These are phyloP conservation scores for Phataginus tetradactyla DNA, from an alignment of 2,797 vertebrate species.

Conservation along the genomic window DNA sequence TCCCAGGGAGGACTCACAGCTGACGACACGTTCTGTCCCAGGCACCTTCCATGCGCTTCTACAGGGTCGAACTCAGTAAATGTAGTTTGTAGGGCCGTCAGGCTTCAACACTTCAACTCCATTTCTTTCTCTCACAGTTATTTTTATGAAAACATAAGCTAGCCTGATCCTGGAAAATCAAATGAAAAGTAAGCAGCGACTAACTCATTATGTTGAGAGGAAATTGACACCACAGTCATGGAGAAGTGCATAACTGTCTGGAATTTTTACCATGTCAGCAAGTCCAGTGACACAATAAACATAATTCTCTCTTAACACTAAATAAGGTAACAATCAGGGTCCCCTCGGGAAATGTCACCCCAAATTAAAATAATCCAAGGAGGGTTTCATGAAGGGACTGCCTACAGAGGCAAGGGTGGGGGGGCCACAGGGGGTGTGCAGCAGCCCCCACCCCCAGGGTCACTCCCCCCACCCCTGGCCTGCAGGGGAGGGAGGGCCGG, in stretches of 20 bases:
- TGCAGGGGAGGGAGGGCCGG: background rate
- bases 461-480: too few relatives aligned
- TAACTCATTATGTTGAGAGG: background rate
- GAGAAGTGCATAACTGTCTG: background rate
- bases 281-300: background rate
- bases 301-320: background rate
- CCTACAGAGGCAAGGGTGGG: background rate
- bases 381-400: background rate
- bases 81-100: too few relatives aligned
- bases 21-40: too few relatives aligned
- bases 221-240: background rate
- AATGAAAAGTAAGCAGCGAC: background rate
- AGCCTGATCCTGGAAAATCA: background rate
- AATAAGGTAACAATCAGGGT: background rate
- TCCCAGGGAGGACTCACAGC: background rate
- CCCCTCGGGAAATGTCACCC: background rate
- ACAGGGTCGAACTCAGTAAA: background rate
- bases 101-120: too few relatives aligned
- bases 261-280: background rate
- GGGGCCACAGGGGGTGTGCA: too few relatives aligned
- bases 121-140: background rate
- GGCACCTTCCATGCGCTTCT: too few relatives aligned
- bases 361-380: background rate
- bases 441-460: too few relatives aligned
- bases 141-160: background rate